Base-by-base conservation (phyloP, 2,888 invertebrate genomes). In the Coelopa pilipes region DNA sequence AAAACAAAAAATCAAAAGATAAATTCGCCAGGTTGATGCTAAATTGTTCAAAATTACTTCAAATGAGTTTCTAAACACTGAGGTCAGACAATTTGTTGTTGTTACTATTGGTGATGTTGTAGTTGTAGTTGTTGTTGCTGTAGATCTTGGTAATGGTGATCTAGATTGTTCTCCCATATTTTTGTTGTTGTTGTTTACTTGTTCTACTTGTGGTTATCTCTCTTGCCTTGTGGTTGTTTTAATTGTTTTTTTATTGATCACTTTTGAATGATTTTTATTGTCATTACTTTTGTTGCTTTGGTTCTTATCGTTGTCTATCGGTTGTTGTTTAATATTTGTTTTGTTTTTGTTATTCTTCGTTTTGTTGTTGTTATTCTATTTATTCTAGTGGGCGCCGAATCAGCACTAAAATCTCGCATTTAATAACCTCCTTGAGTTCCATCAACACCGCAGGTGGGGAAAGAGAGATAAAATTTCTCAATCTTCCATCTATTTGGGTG, bases 351-450 rank as follows among this genome's bases (percentile, higher is more conserved):
- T 59, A 19, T 59, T 59, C 12, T 59, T 59, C 3, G 7, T 59
- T 19, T 59, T 13, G 57, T 11, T 59, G 57, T 21, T 59, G 12
- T 59, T 59, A 10, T 19, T 24, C 57, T 59, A 12, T 4, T 4
- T 34, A 34, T 4, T 34, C 34, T 59, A 12, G 57, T 19, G 19
- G 21, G 57, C 53, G 13, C 3, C 15, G 21, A 21, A 24, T 59
- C 24, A 24, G 57, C 57, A 59, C 57, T 59, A 59, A 59, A 59
- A 59, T 21, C 57, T 19, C 57, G 57, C 57, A 59, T 59, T 59
- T 59, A 59, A 59, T 59, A 24, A 59, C 57, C 24, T 11, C 21
- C 24, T 59, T 59, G 21, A 59, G 19, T 9, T 19, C 57, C 24
- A 59, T 19, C 24, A 59, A 59, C 19, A 17, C 57, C 34, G 7